A percentile compares a stretch with the other conserved stretches of the same genome.
Evolutionary conservation across 2,888 invertebrate genomes (phyloP).

Genomic region (Strigamia crassipes): DNA sequence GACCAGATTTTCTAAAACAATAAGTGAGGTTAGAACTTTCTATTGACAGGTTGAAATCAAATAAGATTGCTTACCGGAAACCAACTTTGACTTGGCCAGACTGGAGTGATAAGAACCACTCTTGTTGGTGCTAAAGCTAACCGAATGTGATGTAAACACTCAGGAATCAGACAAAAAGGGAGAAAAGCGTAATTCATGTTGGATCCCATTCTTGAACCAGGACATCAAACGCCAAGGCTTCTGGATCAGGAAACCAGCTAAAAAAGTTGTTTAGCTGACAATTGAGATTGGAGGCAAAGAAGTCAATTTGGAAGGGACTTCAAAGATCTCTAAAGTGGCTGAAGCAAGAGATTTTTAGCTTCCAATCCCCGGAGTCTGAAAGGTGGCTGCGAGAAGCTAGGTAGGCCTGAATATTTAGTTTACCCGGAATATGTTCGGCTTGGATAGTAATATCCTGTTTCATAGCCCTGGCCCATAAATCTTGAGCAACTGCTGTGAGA

Average conservation of each 20-base stretch:
- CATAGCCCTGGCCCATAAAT: neutral
- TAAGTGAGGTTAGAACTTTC: neutral
- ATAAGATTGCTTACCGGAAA: neutral
- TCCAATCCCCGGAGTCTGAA: neutral
- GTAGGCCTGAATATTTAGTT: neutral
- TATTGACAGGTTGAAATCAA: neutral
- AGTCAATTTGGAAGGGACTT: neutral
- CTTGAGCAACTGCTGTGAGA: neutral
- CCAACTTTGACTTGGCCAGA: neutral
- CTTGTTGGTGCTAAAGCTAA: neutral
- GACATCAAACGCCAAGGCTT: neutral
- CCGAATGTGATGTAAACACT: neutral
- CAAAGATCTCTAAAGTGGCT: neutral
- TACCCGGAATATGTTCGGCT: neutral
- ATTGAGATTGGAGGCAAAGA: neutral
- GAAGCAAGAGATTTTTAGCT: no score
- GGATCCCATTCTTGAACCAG: neutral
- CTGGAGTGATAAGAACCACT: neutral
- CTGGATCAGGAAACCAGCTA: neutral
- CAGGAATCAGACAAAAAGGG: neutral
- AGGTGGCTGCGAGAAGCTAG: neutral
- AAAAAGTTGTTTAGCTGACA: neutral
- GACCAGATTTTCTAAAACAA: neutral
- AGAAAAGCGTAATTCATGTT: neutral
- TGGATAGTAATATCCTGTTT: neutral